These are phyloP conservation scores for Diabrotica undecimpunctata DNA, from an alignment of 1,140 invertebrate species.

Conservation along the genomic window DNA sequence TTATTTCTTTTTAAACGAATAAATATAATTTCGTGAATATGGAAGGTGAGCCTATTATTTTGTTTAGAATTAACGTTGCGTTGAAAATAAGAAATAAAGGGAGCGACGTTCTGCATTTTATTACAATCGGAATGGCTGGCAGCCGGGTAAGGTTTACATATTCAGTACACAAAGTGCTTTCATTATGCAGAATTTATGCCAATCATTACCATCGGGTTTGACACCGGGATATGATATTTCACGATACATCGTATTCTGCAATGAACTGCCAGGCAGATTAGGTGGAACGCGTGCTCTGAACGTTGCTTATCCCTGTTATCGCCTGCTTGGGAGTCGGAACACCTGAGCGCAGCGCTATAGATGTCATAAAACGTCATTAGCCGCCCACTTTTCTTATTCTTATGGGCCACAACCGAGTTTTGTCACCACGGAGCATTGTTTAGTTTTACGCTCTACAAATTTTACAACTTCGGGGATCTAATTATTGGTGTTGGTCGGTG, in stretches of 20 bases:
- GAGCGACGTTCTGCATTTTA: conserved; percentile 35
- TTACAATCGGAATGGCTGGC: conserved; percentile 34
- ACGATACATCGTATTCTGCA: conserved; percentile 42
- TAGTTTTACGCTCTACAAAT: not conserved
- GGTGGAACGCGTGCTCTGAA: conserved; percentile 35
- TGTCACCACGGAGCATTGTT: not conserved
- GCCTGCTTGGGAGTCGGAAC: conserved; percentile 41
- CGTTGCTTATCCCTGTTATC: conserved; percentile 48
- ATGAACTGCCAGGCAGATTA: conserved; percentile 45
- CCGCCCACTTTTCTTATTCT: conserved; percentile 28
- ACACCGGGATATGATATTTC: conserved; percentile 47
- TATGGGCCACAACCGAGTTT: not conserved
- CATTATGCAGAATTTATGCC: conserved; percentile 49
- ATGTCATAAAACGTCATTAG: conserved; percentile 33
- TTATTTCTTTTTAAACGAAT: too few species aligned
- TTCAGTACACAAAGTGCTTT: conserved; percentile 42
- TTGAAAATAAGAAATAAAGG: conserved; percentile 19
- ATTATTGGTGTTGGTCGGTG: not conserved
- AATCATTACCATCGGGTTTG: conserved; percentile 49
- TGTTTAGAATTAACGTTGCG: conserved; percentile 7
- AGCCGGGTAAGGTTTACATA: conserved; percentile 29
- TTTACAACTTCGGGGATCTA: not conserved
- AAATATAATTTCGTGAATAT: too few species aligned
- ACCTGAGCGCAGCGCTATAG: conserved; percentile 40
- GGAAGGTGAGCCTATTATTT: not conserved